Evolutionary conservation across 2,113 vertebrate species (phyloP).

Genomic region (Amblyopsis rosae): DNA sequence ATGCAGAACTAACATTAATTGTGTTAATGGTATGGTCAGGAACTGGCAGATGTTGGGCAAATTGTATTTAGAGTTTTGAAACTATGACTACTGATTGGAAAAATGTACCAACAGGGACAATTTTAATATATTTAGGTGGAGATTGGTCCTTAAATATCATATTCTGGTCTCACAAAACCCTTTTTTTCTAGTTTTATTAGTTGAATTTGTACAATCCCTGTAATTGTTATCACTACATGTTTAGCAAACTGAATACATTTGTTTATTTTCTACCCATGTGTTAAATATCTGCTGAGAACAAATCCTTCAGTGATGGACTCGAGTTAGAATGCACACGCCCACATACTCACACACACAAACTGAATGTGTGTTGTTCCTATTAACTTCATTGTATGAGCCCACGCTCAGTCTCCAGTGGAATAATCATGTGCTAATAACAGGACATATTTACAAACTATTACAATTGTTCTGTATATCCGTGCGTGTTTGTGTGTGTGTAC

Average conservation of each 20-base stretch:
- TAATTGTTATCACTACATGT: constrained; percentile 28
- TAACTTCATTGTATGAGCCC: constrained; percentile 45
- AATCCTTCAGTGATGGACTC: constrained; percentile 29
- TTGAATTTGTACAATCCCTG: constrained; percentile 4
- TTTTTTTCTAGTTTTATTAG: constrained; percentile 21
- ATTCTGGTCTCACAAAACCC: neutral
- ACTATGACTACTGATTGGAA: too few species aligned
- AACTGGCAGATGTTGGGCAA: too few species aligned
- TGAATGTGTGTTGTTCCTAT: constrained; percentile 43
- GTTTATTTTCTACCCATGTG: constrained; percentile 37
- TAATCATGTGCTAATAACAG: constrained; percentile 72
- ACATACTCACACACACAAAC: neutral
- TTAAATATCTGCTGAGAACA: constrained; percentile 54
- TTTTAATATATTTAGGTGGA: too few species aligned
- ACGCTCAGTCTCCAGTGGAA: constrained; percentile 48
- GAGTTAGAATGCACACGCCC: constrained; percentile 9
- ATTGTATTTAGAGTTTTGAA: too few species aligned
- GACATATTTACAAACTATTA: constrained; percentile 69
- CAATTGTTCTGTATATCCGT: constrained; percentile 24
- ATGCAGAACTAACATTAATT: too few species aligned
- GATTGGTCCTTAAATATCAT: too few species aligned
- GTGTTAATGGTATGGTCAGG: too few species aligned
- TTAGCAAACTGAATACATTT: constrained; percentile 37
- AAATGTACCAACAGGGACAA: too few species aligned
- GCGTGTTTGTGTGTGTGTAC: constrained; percentile 8